Evolutionary conservation across 2,888 invertebrate species (phyloP).

Genomic region (Leptinotarsa juncta): DNA sequence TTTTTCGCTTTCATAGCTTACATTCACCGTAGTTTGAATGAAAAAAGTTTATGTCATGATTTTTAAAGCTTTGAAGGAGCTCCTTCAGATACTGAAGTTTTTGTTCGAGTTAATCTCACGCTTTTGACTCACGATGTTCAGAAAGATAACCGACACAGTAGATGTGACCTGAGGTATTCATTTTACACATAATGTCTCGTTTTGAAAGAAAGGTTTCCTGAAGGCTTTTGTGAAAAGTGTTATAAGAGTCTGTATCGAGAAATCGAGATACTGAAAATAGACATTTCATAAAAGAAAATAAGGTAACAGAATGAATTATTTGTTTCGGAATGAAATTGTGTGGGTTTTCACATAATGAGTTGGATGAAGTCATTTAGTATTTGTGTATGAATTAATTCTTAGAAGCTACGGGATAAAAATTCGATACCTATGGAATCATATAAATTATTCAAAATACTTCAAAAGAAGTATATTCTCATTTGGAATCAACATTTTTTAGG

Average conservation of each 20-base stretch:
- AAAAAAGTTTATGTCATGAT: background rate
- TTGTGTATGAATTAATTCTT: no score
- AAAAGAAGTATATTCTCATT: no score
- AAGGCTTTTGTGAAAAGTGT: background rate
- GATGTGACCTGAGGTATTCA: background rate
- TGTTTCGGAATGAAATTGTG: no score
- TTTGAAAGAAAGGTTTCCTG: background rate
- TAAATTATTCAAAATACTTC: no score
- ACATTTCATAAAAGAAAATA: background rate
- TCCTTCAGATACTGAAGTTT: slow-evolving; percentile 4
- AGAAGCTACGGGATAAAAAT: no score
- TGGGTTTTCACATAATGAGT: no score
- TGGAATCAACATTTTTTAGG: no score
- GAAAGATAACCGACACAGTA: background rate
- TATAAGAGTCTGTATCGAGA: background rate
- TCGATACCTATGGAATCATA: no score
- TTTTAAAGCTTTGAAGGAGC: background rate
- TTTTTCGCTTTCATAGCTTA: background rate
- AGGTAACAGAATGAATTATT: no score
- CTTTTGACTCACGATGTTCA: background rate
- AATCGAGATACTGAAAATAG: background rate
- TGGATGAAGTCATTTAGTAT: no score
- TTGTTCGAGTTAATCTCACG: background rate
- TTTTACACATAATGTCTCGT: background rate
- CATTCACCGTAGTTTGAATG: background rate